These are phyloP conservation scores for Trisateles emortualis DNA, from an alignment of 2,888 invertebrate species.

Conservation along the genomic window DNA sequence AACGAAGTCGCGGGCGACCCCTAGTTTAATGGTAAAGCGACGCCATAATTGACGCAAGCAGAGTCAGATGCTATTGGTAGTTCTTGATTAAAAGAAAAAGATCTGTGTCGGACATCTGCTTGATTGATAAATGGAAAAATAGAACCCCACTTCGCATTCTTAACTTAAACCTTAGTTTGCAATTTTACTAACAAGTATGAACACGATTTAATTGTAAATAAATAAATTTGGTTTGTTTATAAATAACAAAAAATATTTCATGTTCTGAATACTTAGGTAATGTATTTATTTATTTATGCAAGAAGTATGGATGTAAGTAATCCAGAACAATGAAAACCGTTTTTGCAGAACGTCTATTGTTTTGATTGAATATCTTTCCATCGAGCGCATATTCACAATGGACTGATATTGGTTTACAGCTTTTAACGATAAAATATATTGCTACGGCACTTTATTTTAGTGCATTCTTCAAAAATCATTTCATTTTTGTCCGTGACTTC, in stretches of 20 bases:
- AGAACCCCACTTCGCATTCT: too few relatives aligned
- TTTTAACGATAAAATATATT: conserved; percentile 64
- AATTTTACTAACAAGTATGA: too few relatives aligned
- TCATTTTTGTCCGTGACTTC: conserved; percentile 24
- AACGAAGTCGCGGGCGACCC: too few relatives aligned
- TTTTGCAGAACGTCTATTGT: conserved; percentile 74
- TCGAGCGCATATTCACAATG: conserved; percentile 70
- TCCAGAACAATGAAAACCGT: conserved; percentile 67
- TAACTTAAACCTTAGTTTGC: too few relatives aligned
- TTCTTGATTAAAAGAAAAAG: too few relatives aligned
- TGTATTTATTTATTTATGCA: conserved; percentile 2
- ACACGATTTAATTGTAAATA: too few relatives aligned
- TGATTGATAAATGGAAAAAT: too few relatives aligned
- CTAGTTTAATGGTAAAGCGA: too few relatives aligned
- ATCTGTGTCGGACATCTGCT: too few relatives aligned
- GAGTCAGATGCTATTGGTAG: too few relatives aligned
- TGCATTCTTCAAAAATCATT: conserved; percentile 28
- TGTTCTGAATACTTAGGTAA: not conserved
- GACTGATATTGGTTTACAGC: conserved; percentile 69
- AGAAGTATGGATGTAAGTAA: conserved; percentile 22
- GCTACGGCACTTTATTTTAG: conserved; percentile 37
- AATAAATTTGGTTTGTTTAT: too few relatives aligned
- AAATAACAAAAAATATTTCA: not conserved
- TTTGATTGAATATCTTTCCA: conserved; percentile 72
- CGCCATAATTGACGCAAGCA: too few relatives aligned